Evolutionary conservation across 2,797 vertebrate genomes (phyloP).

Genomic region (Champsocephalus gunnari): DNA sequence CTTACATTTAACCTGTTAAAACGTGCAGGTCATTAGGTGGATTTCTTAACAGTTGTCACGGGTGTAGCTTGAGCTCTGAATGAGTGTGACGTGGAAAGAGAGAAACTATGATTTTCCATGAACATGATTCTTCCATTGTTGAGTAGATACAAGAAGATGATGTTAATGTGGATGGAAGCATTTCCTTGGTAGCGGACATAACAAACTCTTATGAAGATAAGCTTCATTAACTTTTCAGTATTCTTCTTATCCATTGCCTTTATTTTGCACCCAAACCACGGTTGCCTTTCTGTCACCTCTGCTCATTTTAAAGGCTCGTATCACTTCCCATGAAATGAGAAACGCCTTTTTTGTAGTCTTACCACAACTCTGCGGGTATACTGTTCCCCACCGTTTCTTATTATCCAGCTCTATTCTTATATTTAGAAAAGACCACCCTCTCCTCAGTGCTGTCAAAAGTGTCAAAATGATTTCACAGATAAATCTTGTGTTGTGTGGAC

Average conservation of each 20-base stretch:
- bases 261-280: constrained; percentile 26
- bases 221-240: constrained; percentile 31
- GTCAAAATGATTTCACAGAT: constrained; percentile 1
- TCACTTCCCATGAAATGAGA: constrained; percentile 8
- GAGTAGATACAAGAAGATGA: constrained; percentile 11
- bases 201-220: constrained; percentile 15
- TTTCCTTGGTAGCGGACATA: constrained; percentile 3
- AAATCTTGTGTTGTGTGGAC: neutral
- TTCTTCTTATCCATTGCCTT: constrained; percentile 27
- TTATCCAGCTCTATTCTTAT: neutral
- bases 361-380: neutral
- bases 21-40: neutral
- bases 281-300: constrained; percentile 11
- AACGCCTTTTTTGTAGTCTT: constrained; percentile 14
- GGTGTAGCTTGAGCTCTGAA: constrained; percentile 9
- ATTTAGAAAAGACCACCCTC: neutral
- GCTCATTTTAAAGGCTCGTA: constrained; percentile 8
- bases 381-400: neutral
- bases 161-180: constrained; percentile 21
- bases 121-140: constrained; percentile 5
- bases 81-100: constrained; percentile 1
- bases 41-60: constrained; percentile 22
- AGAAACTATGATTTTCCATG: constrained; percentile 7
- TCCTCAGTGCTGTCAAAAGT: neutral
- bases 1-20: too few relatives aligned